phyloP scores from a whole-genome alignment of 2,797 vertebrate genomes.

The Kryptopterus vitreolus region DNA sequence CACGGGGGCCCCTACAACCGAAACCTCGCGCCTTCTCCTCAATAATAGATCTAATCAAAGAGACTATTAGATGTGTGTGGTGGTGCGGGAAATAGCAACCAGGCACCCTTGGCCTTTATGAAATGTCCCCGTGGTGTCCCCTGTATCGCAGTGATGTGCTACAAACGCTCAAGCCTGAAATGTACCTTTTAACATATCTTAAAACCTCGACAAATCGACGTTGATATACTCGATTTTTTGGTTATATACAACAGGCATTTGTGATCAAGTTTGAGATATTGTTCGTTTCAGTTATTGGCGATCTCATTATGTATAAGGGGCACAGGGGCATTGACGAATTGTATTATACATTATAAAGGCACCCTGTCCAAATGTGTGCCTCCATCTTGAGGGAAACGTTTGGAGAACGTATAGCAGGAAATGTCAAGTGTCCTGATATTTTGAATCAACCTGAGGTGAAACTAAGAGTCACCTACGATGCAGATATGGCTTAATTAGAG shows the following conservation, averaged over 20 bases:
- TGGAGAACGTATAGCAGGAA: too few relatives aligned
- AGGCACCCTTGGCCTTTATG: slow-evolving; percentile 54
- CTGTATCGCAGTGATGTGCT: slow-evolving; percentile 23
- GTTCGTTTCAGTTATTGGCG: not conserved
- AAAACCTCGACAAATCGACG: not conserved
- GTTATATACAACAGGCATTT: too few relatives aligned
- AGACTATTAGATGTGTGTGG: slow-evolving; percentile 61
- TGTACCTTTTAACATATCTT: not conserved
- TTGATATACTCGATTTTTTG: too few relatives aligned
- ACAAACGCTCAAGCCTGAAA: not conserved
- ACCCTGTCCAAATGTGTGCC: too few relatives aligned
- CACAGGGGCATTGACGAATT: too few relatives aligned
- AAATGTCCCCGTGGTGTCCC: slow-evolving; percentile 44
- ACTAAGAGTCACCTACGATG: too few relatives aligned
- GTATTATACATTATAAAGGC: too few relatives aligned
- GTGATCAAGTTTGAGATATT: not conserved
- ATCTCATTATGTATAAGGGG: too few relatives aligned
- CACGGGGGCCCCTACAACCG: slow-evolving; percentile 30
- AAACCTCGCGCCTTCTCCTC: slow-evolving; percentile 43
- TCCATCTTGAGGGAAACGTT: too few relatives aligned
- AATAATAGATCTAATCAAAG: slow-evolving; percentile 62
- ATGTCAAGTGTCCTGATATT: too few relatives aligned
- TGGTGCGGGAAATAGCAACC: slow-evolving; percentile 52
- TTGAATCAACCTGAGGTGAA: too few relatives aligned
- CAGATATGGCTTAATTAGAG: too few relatives aligned